Evolutionary conservation across 2,113 vertebrate genomes (phyloP).

Genomic region (Takifugu flavidus): DNA sequence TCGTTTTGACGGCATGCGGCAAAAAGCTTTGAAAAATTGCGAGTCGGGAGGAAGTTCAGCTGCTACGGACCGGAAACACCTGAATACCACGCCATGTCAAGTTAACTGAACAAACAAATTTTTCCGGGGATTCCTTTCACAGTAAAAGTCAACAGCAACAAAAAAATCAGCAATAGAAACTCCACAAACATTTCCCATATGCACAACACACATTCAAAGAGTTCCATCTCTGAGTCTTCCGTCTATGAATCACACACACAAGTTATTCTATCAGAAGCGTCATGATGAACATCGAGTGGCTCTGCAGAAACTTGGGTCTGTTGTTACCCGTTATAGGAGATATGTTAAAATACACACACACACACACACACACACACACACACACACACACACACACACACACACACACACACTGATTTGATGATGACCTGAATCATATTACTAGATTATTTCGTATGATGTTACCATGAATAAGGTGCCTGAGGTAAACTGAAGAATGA

Average conservation of each 20-base stretch:
- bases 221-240: not conserved
- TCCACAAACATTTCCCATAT: too few species aligned
- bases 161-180: too few species aligned
- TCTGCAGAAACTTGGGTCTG: too few species aligned
- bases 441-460: not conserved
- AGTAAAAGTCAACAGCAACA: constrained; percentile 15
- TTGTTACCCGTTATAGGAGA: too few species aligned
- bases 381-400: too few species aligned
- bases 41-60: not conserved
- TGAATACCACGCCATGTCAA: not conserved
- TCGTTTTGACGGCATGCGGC: constrained; percentile 69
- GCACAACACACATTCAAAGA: not conserved
- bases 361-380: too few species aligned
- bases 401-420: too few species aligned
- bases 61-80: not conserved
- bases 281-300: too few species aligned
- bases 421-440: too few species aligned
- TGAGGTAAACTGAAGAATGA: not conserved
- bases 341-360: too few species aligned
- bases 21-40: constrained; percentile 11
- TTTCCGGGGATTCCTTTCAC: constrained; percentile 24
- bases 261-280: not conserved
- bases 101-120: too few species aligned
- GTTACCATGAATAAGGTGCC: not conserved
- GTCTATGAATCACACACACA: not conserved